phyloP scores from a whole-genome alignment of 2,113 vertebrate species.

The Montifringilla adamsi region DNA sequence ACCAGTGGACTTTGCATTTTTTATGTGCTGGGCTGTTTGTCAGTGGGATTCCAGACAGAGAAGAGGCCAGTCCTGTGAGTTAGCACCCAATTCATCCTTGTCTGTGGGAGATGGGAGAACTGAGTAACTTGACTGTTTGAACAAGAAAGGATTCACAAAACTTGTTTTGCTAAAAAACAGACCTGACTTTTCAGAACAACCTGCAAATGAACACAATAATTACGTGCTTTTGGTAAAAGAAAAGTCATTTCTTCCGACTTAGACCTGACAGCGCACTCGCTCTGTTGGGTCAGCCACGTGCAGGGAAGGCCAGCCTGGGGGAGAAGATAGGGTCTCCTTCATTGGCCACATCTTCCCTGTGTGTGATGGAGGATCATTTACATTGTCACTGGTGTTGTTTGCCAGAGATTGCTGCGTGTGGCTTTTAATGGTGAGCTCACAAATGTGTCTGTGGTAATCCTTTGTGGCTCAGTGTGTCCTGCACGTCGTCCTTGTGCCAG shows the following conservation, averaged over 20 bases:
- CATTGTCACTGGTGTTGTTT: neutral
- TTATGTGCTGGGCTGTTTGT: neutral
- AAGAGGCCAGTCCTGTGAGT: neutral
- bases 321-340: neutral
- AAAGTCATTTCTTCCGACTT: neutral
- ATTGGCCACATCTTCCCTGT: neutral
- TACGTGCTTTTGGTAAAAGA: neutral
- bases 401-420: neutral
- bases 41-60: neutral
- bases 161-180: neutral
- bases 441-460: conserved; percentile 23
- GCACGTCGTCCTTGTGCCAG: neutral
- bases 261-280: neutral
- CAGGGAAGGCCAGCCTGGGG: neutral
- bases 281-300: neutral
- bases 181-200: neutral
- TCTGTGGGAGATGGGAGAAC: neutral
- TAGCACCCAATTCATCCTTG: neutral
- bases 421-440: neutral
- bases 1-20: neutral
- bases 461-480: conserved; percentile 31
- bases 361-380: neutral
- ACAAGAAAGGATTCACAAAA: neutral
- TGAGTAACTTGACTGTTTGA: neutral
- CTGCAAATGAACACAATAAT: neutral